phyloP scores from a whole-genome alignment of 2,797 vertebrate species.

The Cirrhinus molitorella region DNA sequence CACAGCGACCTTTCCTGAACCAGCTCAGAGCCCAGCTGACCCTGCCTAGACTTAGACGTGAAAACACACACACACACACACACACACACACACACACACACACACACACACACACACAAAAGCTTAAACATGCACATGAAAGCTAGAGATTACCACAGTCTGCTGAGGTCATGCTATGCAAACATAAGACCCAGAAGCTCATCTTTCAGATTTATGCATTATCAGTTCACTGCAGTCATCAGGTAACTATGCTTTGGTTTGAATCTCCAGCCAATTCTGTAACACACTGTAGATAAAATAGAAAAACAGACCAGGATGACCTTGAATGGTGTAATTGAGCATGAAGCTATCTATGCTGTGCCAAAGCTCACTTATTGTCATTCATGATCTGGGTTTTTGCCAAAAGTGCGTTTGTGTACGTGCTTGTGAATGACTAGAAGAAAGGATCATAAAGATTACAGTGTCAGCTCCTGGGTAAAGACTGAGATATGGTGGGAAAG shows the following conservation, averaged over 20 bases:
- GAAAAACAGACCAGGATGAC: constrained; percentile 70
- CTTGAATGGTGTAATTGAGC: constrained; percentile 64
- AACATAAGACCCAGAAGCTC: constrained; percentile 10
- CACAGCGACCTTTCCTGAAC: constrained; percentile 46
- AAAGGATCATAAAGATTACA: constrained; percentile 46
- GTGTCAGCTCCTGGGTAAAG: constrained; percentile 22
- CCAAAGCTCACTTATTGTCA: constrained; percentile 69
- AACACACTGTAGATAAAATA: constrained; percentile 52
- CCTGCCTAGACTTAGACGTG: constrained; percentile 1
- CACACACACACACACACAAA: not conserved
- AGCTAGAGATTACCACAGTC: constrained; percentile 17
- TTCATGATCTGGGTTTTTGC: constrained; percentile 66
- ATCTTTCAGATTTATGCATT: constrained; percentile 16
- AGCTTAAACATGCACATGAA: constrained; percentile 19
- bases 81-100: constrained; percentile 10
- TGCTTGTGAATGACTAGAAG: constrained; percentile 36
- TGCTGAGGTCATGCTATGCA: constrained; percentile 40
- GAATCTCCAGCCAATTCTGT: constrained; percentile 57
- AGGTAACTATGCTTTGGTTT: constrained; percentile 12
- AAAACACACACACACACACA: not conserved
- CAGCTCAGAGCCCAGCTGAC: constrained; percentile 37
- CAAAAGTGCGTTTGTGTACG: constrained; percentile 56
- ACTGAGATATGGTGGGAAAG: not conserved
- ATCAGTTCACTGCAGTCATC: not conserved
- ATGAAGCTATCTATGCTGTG: constrained; percentile 61